Base-by-base conservation (phyloP, 2,888 invertebrate genomes). In the Rotaria magnacalcarata region DNA sequence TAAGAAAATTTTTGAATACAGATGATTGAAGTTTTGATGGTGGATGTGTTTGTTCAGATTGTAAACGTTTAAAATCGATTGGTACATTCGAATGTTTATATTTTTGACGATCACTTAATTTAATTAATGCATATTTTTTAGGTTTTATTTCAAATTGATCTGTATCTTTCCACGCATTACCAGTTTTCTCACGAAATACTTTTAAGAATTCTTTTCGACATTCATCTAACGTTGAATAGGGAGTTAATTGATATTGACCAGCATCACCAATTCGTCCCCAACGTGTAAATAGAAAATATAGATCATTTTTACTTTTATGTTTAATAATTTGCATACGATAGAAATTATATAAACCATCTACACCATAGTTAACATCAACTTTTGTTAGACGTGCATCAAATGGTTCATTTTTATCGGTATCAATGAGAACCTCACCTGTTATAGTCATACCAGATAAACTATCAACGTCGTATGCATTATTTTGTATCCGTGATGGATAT, bases 291-390 rank as follows among this genome's bases (percentile, higher is more conserved):
- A 92, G 87, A 84, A 91, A 88, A 87, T 89, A 90, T 58, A 91
- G 88, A 75, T 91, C 89, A 87, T 90, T 89, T 41, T 90, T 89
- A 85, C 89, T 88, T 84, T 90, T 89, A 84, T 87, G 87, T 84
- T 89, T 87, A 84, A 90, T 87, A 58, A 91, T 88, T 88, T 92
- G 91, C 90, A 92, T 90, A 86, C 91, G 90, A 87, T 92, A 92
- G 88, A 90, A 92, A 88, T 91, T 91, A 88, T 91, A 91, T 86
- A 90, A 89, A 60, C 91, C 91, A 88, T 89, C 90, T 41, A 88
- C 87, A 34, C 91, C 91, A 87, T 90, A 90, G 87, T 88, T 88
- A 11, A 91, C 85, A 87, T 91, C 91, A 6, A 91, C 90, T 87
- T 90, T 90, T 47, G 90, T 91, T 88, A 91, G 87, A 24, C 91